Evolutionary conservation across 23 tunicate species (phyloP).

Genomic region (Trididemnum clinides): DNA sequence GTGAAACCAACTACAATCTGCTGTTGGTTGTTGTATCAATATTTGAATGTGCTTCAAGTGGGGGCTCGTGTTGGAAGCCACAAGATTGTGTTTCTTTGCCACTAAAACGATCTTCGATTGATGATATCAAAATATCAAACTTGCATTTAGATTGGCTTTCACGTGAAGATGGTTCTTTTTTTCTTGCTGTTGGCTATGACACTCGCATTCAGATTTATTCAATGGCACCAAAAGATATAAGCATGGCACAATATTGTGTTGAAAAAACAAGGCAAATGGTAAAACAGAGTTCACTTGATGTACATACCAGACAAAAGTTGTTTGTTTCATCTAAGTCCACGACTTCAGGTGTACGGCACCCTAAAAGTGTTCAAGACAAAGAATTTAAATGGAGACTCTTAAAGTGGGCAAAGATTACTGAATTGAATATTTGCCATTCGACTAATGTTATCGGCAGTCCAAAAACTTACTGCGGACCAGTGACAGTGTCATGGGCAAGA

Average conservation of each 20-base stretch:
- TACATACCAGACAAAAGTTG: constrained; percentile 67
- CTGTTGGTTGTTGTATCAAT: constrained; percentile 41
- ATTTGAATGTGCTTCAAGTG: constrained; percentile 88
- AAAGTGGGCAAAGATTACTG: constrained; percentile 44
- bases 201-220: constrained; percentile 61
- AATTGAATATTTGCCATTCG: neutral
- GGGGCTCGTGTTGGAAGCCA: constrained; percentile 70
- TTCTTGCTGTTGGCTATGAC: constrained; percentile 59
- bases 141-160: constrained; percentile 88
- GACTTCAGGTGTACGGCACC: constrained; percentile 21
- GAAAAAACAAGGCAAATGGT: neutral
- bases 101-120: neutral
- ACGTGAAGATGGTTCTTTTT: constrained; percentile 76
- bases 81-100: constrained; percentile 50
- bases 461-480: neutral
- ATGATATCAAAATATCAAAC: neutral
- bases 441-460: neutral
- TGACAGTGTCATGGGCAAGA: constrained; percentile 87
- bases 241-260: neutral
- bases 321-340: too few species aligned
- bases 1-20: neutral
- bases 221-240: constrained; percentile 57
- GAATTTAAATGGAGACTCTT: constrained; percentile 41
- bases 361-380: neutral
- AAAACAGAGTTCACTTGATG: constrained; percentile 71